Evolutionary conservation across 2,797 vertebrate species (phyloP).

Genomic region (Xenentodon cancila): DNA sequence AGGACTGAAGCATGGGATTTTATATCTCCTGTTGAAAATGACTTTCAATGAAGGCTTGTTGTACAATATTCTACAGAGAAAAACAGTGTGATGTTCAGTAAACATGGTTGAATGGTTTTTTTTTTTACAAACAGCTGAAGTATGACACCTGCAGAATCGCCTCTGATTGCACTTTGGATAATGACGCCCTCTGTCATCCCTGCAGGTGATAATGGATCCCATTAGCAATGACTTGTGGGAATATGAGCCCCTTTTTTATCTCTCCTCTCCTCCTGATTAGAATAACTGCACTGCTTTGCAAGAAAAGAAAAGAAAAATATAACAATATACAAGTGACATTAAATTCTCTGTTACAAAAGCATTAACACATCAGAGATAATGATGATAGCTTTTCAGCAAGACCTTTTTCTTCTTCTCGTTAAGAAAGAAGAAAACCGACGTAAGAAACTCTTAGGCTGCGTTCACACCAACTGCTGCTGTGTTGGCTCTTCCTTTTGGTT

Average conservation of each 20-base stretch:
- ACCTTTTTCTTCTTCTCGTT: too few species aligned
- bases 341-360: conserved; percentile 57
- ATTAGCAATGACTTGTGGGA: conserved; percentile 44
- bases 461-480: too few species aligned
- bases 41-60: conserved; percentile 33
- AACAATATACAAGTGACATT: conserved; percentile 48
- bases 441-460: too few species aligned
- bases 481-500: too few species aligned
- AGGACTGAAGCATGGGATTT: neutral
- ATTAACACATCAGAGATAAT: conserved; percentile 31
- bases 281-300: conserved; percentile 43
- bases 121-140: conserved; percentile 30
- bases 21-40: conserved; percentile 15
- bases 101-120: conserved; percentile 1
- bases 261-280: conserved; percentile 24
- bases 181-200: conserved; percentile 46
- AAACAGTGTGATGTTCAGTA: conserved; percentile 10
- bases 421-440: too few species aligned
- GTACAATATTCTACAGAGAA: conserved; percentile 11
- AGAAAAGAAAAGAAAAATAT: conserved; percentile 5
- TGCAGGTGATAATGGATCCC: conserved; percentile 57
- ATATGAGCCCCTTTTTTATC: conserved; percentile 25
- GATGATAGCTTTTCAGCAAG: neutral
- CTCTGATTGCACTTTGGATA: conserved; percentile 52
- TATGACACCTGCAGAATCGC: conserved; percentile 37